A percentile compares a stretch with the other conserved stretches of the same genome.
Conservation (phyloP, 2,113 vertebrate genomes). For the Heloderma charlesbogerti region DNA sequence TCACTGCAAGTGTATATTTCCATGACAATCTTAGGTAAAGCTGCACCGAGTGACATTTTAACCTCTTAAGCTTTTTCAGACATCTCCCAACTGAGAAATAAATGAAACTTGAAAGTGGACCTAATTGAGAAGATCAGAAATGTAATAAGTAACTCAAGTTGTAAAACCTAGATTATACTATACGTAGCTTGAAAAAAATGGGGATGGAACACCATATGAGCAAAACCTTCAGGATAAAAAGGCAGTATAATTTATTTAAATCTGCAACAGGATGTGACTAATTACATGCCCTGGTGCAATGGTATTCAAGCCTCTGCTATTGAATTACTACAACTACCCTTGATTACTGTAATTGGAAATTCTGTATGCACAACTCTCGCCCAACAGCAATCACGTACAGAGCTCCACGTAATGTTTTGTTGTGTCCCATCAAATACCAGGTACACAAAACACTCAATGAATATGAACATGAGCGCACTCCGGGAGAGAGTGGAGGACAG, state of each 20-base stretch:
- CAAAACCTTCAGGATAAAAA: constrained; percentile 41
- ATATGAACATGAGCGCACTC: too few relatives aligned
- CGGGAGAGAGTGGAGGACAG: too few relatives aligned
- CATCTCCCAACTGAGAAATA: constrained; percentile 21
- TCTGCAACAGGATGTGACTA: constrained; percentile 52
- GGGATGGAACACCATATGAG: constrained; percentile 47
- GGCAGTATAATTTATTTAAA: constrained; percentile 49
- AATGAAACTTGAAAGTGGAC: background rate
- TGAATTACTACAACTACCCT: constrained; percentile 3
- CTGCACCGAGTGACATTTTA: background rate
- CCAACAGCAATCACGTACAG: constrained; percentile 43
- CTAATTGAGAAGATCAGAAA: constrained; percentile 42
- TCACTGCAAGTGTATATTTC: background rate
- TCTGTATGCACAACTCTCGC: constrained; percentile 33
- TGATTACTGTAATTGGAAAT: constrained; percentile 56
- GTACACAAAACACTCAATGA: background rate
- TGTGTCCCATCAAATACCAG: constrained; percentile 3
- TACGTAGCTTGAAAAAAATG: background rate
- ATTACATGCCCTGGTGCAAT: constrained; percentile 52
- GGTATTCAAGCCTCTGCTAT: constrained; percentile 32
- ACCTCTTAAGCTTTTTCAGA: background rate
- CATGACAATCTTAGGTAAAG: constrained; percentile 6
- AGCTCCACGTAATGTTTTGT: constrained; percentile 23
- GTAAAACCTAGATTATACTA: constrained; percentile 12
- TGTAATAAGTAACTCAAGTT: constrained; percentile 19